phyloP scores from a whole-genome alignment of 1,140 invertebrate genomes.

The Metopolophium dirhodum region DNA sequence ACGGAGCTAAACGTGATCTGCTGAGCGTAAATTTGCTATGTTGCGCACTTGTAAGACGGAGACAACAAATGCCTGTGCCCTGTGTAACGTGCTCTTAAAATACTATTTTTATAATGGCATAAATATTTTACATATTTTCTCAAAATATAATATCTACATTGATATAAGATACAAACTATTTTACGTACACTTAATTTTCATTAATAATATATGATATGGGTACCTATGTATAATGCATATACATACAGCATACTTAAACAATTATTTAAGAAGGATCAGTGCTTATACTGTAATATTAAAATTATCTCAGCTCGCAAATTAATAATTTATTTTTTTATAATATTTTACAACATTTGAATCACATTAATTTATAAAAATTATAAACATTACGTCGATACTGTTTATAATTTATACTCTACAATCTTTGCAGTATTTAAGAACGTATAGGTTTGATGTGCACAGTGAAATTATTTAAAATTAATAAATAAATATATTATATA shows the following conservation, averaged over 20 bases:
- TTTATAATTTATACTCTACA: background rate
- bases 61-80: too few relatives aligned
- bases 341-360: background rate
- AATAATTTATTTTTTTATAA: background rate
- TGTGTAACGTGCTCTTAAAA: too few relatives aligned
- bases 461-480: background rate
- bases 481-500: background rate
- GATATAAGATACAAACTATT: too few relatives aligned
- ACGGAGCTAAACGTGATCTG: too few relatives aligned
- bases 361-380: background rate
- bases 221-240: too few relatives aligned
- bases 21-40: too few relatives aligned
- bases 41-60: too few relatives aligned
- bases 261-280: background rate
- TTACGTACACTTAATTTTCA: background rate
- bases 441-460: background rate
- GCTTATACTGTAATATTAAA: background rate
- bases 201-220: background rate
- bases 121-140: too few relatives aligned
- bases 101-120: too few relatives aligned
- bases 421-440: background rate
- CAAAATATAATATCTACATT: too few relatives aligned
- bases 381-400: too few relatives aligned
- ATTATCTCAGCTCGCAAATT: background rate
- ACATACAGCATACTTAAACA: background rate